A percentile compares a stretch with the other conserved stretches of the same genome.
Evolutionary conservation across 2,888 invertebrate species (phyloP).

Genomic region (Ephialtes manifestator): DNA sequence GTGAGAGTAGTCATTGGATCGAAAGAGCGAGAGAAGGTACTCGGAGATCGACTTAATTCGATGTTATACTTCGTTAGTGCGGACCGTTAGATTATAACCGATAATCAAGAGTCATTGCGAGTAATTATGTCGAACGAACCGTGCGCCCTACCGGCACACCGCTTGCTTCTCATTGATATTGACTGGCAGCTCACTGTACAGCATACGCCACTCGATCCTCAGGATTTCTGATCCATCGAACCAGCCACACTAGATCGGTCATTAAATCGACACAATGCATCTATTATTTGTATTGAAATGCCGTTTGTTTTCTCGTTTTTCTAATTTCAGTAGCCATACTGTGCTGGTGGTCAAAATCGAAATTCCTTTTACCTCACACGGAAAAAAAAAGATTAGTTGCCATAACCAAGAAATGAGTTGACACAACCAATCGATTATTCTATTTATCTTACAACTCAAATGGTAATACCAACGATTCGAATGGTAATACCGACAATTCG

Average conservation of each 20-base stretch:
- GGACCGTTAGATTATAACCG: slow-evolving; percentile 68
- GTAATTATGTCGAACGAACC: slow-evolving; percentile 77
- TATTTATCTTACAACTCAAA: too few relatives aligned
- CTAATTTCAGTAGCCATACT: background rate
- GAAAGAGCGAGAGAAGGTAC: background rate
- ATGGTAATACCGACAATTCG: too few relatives aligned
- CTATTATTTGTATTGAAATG: slow-evolving; percentile 40
- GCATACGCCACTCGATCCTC: slow-evolving; percentile 31
- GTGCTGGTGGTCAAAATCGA: background rate
- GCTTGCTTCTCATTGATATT: slow-evolving; percentile 46
- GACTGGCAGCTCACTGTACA: slow-evolving; percentile 53
- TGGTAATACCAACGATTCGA: too few relatives aligned
- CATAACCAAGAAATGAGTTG: too few relatives aligned
- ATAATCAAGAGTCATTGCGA: slow-evolving; percentile 78
- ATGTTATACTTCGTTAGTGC: slow-evolving; percentile 70
- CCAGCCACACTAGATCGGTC: background rate
- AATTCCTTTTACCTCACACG: background rate
- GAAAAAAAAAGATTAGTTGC: too few relatives aligned
- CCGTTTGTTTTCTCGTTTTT: slow-evolving; percentile 19
- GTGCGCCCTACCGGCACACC: slow-evolving; percentile 5
- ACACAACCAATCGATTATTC: too few relatives aligned
- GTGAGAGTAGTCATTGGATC: slow-evolving; percentile 23
- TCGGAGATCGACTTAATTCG: slow-evolving; percentile 64
- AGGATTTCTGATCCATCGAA: slow-evolving; percentile 56
- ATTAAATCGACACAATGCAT: slow-evolving; percentile 47